Percentiles rank a stretch among this genome's conserved stretches.
Evolutionary conservation across 92 coral and sea anemone genomes (phyloP).

Genomic region (Zoanthus solanderi): DNA sequence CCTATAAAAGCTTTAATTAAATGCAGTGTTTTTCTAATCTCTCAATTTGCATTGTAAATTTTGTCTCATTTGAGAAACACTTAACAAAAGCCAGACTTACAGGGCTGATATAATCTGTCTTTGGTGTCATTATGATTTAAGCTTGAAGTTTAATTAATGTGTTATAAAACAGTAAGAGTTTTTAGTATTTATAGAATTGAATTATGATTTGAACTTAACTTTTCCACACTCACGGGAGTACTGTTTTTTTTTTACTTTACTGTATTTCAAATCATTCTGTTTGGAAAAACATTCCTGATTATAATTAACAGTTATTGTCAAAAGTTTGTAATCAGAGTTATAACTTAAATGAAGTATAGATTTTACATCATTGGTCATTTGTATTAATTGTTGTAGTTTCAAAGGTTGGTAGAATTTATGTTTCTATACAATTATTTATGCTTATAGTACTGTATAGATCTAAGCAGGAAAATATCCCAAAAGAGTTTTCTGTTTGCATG

Average conservation of each 20-base stretch:
- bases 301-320: too few relatives aligned
- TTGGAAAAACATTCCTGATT: too few relatives aligned
- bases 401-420: neutral
- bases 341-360: too few relatives aligned
- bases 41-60: constrained; percentile 4
- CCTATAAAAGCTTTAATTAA: too few relatives aligned
- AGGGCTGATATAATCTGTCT: neutral
- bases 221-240: too few relatives aligned
- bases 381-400: neutral
- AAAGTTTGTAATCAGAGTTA: too few relatives aligned
- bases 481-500: neutral
- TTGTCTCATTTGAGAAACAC: neutral
- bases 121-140: neutral
- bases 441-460: neutral
- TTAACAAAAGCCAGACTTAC: neutral
- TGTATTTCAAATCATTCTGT: too few relatives aligned
- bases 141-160: neutral
- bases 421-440: neutral
- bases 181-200: neutral
- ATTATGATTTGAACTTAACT: too few relatives aligned
- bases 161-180: neutral
- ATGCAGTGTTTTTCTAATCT: neutral
- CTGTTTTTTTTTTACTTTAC: too few relatives aligned
- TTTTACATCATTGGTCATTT: too few relatives aligned
- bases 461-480: neutral